phyloP scores from a whole-genome alignment of 1,140 invertebrate species.

The Conus ventricosus region DNA sequence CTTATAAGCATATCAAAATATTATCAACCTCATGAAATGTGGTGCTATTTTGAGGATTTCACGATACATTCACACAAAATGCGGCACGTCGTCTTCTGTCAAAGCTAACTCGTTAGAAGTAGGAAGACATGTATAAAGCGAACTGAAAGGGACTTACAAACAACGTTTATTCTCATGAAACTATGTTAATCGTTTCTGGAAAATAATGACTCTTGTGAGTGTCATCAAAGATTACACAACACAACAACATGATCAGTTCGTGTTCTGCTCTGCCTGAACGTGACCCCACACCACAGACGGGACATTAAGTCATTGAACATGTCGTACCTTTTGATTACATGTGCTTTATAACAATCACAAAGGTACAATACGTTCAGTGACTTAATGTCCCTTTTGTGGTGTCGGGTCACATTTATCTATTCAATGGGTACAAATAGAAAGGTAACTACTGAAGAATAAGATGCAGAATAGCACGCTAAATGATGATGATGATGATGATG shows the following conservation, averaged over 20 bases:
- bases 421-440: background rate
- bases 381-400: background rate
- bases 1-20: background rate
- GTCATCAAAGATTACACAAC: background rate
- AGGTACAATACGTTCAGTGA: background rate
- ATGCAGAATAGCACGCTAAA: background rate
- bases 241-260: background rate
- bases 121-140: too few relatives aligned
- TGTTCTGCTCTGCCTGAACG: background rate
- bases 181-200: background rate
- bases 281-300: background rate
- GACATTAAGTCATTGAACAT: background rate
- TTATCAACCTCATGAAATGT: background rate
- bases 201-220: background rate
- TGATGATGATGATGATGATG: slow-evolving; percentile 3
- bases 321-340: background rate
- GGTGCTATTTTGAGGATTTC: background rate
- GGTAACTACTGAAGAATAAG: slow-evolving; percentile 1
- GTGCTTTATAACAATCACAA: background rate
- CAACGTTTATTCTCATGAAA: background rate
- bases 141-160: too few relatives aligned
- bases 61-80: background rate
- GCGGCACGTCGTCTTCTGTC: slow-evolving; percentile 1
- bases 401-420: background rate
- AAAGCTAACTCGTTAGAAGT: background rate